These are phyloP conservation scores for Gymnorhina tibicen DNA, from an alignment of 2,113 vertebrate genomes.

Conservation along the genomic window DNA sequence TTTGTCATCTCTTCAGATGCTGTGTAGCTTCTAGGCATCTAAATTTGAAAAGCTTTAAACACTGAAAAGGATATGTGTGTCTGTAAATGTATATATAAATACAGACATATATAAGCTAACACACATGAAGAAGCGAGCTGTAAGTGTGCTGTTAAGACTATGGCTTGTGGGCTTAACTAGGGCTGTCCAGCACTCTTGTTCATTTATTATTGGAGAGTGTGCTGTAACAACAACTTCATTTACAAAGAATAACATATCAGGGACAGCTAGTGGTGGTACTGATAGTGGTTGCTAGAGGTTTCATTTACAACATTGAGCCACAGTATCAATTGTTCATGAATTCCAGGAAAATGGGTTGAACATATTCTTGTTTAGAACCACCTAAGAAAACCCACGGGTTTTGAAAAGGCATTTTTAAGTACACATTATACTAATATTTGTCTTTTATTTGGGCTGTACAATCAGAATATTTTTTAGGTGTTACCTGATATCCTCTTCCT, in stretches of 20 bases:
- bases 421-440: neutral
- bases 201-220: neutral
- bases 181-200: neutral
- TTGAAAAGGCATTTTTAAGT: neutral
- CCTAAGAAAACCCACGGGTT: neutral
- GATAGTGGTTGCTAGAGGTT: neutral
- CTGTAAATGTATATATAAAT: neutral
- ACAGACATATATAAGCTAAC: neutral
- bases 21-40: neutral
- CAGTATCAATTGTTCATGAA: rapidly evolving
- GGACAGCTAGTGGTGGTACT: neutral
- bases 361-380: neutral
- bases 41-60: neutral
- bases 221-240: neutral
- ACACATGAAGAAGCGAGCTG: neutral
- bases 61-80: neutral
- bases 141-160: neutral
- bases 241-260: neutral
- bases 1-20: neutral
- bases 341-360: neutral
- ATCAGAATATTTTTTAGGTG: neutral
- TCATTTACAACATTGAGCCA: neutral
- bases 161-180: neutral
- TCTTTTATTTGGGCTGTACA: neutral
- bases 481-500: neutral